Evolutionary conservation across 2,888 invertebrate species (phyloP).

Genomic region (Dysmachus trigonus): DNA sequence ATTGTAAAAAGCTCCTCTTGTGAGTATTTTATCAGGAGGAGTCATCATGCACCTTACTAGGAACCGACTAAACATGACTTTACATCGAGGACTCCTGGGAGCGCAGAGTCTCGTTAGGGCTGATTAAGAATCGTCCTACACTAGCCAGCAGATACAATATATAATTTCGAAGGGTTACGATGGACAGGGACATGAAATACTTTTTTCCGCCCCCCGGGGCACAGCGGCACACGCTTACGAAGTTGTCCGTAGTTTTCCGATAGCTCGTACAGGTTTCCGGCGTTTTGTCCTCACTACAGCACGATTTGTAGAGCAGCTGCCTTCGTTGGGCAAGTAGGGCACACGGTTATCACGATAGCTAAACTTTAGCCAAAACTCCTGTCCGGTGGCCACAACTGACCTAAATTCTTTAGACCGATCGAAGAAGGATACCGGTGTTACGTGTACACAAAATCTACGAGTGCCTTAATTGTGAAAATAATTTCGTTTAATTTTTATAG

Average conservation of each 20-base stretch:
- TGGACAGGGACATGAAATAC: neutral
- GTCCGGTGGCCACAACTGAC: neutral
- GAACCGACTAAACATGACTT: neutral
- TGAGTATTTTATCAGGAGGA: neutral
- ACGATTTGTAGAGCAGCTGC: neutral
- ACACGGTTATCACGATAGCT: constrained; percentile 11
- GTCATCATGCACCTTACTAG: neutral
- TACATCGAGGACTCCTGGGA: neutral
- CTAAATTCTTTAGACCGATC: constrained; percentile 19
- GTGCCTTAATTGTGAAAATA: neutral
- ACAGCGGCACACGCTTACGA: constrained; percentile 1
- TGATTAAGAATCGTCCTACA: neutral
- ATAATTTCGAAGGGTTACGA: neutral
- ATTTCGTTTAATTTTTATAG: neutral
- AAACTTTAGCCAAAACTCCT: neutral
- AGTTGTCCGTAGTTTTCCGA: constrained; percentile 15
- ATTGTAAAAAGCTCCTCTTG: neutral
- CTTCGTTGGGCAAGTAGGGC: neutral
- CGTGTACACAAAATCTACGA: neutral
- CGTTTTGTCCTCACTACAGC: constrained; percentile 3
- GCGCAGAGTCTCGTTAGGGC: neutral
- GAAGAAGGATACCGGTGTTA: neutral
- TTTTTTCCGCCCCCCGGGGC: neutral
- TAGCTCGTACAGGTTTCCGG: neutral
- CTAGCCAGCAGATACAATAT: neutral